phyloP scores from a whole-genome alignment of 2,113 vertebrate species.

The Ammodramus savannarum region DNA sequence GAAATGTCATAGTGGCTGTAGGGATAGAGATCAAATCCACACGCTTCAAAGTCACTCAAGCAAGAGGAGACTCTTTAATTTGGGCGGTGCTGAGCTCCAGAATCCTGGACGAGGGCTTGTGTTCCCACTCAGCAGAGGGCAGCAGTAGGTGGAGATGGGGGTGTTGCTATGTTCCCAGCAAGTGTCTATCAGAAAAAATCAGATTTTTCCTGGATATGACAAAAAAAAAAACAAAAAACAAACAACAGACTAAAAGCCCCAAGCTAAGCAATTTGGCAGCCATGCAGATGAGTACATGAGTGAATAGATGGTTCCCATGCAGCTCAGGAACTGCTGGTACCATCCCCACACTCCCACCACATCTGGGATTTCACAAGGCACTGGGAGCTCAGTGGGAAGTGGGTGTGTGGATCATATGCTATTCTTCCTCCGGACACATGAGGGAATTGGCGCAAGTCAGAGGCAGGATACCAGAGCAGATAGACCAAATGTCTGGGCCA shows the following conservation, averaged over 20 bases:
- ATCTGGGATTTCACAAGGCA: conserved; percentile 58
- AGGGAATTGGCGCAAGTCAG: conserved; percentile 30
- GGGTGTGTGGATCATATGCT: conserved; percentile 48
- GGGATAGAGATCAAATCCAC: background rate
- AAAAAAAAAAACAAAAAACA: too few species aligned
- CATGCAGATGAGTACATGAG: background rate
- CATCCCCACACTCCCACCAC: background rate
- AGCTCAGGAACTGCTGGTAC: conserved; percentile 40
- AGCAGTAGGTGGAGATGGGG: conserved; percentile 11
- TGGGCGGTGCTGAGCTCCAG: background rate
- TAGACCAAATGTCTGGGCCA: conserved; percentile 55
- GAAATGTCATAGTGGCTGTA: conserved; percentile 36
- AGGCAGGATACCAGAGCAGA: conserved; percentile 54
- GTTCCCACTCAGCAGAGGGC: conserved; percentile 49
- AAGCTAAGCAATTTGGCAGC: conserved; percentile 4
- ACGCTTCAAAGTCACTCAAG: background rate
- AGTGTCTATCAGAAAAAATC: conserved; percentile 1
- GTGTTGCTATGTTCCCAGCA: background rate
- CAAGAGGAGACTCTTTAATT: background rate
- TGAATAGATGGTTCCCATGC: conserved; percentile 32
- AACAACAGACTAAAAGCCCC: background rate
- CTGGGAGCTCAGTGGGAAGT: conserved; percentile 43
- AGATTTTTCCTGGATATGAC: conserved; percentile 24
- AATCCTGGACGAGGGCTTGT: background rate
- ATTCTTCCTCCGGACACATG: conserved; percentile 58